These are phyloP conservation scores for Geotrupes spiniger DNA, from an alignment of 2,888 invertebrate species.

Conservation along the genomic window DNA sequence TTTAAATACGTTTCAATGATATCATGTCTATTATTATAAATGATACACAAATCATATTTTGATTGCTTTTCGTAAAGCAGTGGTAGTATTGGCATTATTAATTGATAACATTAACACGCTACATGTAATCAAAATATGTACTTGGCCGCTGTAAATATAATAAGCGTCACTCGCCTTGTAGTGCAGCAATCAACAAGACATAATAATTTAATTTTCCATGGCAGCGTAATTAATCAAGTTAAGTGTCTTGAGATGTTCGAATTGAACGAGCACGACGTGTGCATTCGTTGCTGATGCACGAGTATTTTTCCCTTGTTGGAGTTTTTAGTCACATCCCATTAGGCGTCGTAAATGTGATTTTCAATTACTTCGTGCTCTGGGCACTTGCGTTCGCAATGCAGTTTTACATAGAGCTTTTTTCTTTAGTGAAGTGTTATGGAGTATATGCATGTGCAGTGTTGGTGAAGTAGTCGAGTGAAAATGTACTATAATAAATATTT, in stretches of 20 bases:
- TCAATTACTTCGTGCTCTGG: slow-evolving; percentile 24
- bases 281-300: slow-evolving; percentile 8
- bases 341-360: slow-evolving; percentile 17
- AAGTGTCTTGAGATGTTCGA: slow-evolving; percentile 11
- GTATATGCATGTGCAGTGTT: background rate
- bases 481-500: slow-evolving; percentile 50
- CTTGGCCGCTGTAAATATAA: slow-evolving; percentile 6
- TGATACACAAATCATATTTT: background rate
- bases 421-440: slow-evolving; percentile 8
- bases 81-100: slow-evolving; percentile 1
- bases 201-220: slow-evolving; percentile 13
- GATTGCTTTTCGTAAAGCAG: background rate
- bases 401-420: slow-evolving; percentile 12
- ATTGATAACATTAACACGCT: slow-evolving; percentile 1
- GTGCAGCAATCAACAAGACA: background rate
- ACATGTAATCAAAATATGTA: background rate
- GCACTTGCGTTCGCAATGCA: slow-evolving; percentile 24
- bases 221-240: slow-evolving; percentile 16
- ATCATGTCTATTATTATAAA: no score
- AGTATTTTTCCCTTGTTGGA: background rate
- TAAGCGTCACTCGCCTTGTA: slow-evolving; percentile 13
- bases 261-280: slow-evolving; percentile 4
- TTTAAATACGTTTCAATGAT: no score
- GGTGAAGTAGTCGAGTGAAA: slow-evolving; percentile 6
- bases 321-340: background rate